Base-by-base conservation (phyloP, 1,140 invertebrate genomes). In the Kradibia gibbosae region DNA sequence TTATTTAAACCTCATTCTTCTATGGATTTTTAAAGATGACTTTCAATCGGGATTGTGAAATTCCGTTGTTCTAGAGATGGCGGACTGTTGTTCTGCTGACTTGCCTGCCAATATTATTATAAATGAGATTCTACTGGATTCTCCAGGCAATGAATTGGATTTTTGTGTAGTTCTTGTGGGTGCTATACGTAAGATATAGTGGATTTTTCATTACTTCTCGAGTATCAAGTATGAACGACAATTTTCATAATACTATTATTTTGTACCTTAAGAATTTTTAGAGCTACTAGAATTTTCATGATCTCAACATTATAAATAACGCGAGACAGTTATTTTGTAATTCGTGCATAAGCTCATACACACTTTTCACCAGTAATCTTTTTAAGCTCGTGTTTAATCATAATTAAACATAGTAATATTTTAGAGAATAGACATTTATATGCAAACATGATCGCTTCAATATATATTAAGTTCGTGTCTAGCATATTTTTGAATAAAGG, bases 11-110 rank as follows among this genome's bases (percentile, higher is more conserved):
- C 22, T 70, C 34, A 13, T 39, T 22, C 42, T 67, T 11, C 17
- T 67, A 17, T 67, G 20, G 70, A 72, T 45, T 22, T 50, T 48
- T 48, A 50, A 39, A 67, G n/a, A 36, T 25, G 42, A 36, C 15
- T 4, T 74, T 22, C 50, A 17, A 34, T 55, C 50, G 48, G 28
- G 28, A 45, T 62, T 76, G 36, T 28, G n/a, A 62, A 76, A 76
- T 76, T 76, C n/a, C 39, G 42, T 76, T 65, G 42, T 76, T 53
- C 50, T 34, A 3, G 5, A 3, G 45, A 42, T 20, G 42, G 3
- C 13, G 25, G n/a, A 50, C 42, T 20, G 11, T 22, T 67, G 34
- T 36, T 50, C 72, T 36, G 28, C 17, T 74, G 31, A 4, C 42
- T 72, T 72, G 31, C 4, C 8, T 31, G 25, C 15, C 70, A 34